Evolutionary conservation across 30 jellyfish, hydroid and myxozoan genomes (phyloP).

Genomic region (Phacellophora camtschatica): DNA sequence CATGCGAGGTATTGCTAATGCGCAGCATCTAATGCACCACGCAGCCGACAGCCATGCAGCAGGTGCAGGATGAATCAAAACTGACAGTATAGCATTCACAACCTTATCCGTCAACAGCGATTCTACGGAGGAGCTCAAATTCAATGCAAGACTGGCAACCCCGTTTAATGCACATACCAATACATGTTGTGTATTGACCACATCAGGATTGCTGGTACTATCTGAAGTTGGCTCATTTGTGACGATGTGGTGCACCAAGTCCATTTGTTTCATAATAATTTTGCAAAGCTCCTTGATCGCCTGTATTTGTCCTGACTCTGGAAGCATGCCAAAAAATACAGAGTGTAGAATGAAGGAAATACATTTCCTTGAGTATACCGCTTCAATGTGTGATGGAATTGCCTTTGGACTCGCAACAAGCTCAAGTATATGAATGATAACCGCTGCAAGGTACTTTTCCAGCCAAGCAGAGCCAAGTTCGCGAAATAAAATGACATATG

Average conservation of each 20-base stretch:
- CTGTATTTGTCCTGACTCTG: constrained; percentile 76
- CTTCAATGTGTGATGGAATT: constrained; percentile 92
- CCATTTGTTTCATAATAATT: constrained; percentile 85
- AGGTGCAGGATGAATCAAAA: constrained; percentile 95
- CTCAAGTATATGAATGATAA: constrained; percentile 80
- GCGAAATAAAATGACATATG: constrained; percentile 89
- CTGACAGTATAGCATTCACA: constrained; percentile 82
- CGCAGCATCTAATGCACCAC: constrained; percentile 96
- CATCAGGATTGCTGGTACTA: constrained; percentile 65
- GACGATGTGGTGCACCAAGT: constrained; percentile 75
- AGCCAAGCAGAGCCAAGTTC: constrained; percentile 94
- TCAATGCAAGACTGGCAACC: constrained; percentile 77
- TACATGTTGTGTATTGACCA: constrained; percentile 88
- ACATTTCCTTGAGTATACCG: constrained; percentile 94
- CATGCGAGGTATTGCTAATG: constrained; percentile 87
- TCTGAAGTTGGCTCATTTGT: constrained; percentile 64
- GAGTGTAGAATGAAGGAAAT: constrained; percentile 84
- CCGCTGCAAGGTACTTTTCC: constrained; percentile 73
- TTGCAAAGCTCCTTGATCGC: constrained; percentile 95
- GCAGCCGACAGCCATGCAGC: constrained; percentile 99
- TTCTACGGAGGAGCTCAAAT: constrained; percentile 84
- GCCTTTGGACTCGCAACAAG: constrained; percentile 95
- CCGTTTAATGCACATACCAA: constrained; percentile 97
- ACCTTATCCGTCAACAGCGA: constrained; percentile 61
- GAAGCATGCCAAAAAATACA: constrained; percentile 83